phyloP scores from a whole-genome alignment of 1,140 invertebrate genomes.

The Eubasilissa regina region DNA sequence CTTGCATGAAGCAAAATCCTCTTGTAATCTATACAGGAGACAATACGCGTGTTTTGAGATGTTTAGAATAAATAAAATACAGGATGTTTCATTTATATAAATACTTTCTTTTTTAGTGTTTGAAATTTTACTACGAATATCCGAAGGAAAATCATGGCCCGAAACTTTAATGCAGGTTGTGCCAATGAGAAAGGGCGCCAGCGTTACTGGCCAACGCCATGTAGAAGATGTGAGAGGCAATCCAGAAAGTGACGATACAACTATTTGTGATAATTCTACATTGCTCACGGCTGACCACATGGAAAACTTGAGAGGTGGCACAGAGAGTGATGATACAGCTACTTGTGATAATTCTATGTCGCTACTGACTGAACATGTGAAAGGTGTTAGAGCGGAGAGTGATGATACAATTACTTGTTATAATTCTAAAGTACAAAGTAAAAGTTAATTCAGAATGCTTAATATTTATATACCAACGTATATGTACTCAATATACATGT shows the following conservation, averaged over 20 bases:
- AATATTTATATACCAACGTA: no score
- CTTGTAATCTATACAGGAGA: no score
- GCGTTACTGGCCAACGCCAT: slow-evolving; percentile 62
- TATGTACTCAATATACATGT: no score
- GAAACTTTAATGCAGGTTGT: slow-evolving; percentile 87
- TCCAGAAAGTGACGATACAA: background rate
- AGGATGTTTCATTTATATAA: background rate
- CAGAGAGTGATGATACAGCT: background rate
- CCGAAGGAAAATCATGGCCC: slow-evolving; percentile 87
- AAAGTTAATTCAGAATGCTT: background rate
- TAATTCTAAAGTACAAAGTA: slow-evolving; percentile 17
- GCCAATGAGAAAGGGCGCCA: slow-evolving; percentile 83
- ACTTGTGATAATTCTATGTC: background rate
- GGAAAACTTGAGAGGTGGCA: background rate
- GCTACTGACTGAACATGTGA: background rate
- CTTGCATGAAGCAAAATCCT: no score
- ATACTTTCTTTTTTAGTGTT: slow-evolving; percentile 82
- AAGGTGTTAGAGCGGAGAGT: background rate
- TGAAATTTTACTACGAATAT: slow-evolving; percentile 88
- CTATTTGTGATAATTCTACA: slow-evolving; percentile 1
- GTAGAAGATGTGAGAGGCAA: background rate
- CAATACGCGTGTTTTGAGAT: no score
- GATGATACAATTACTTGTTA: background rate
- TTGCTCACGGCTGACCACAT: background rate
- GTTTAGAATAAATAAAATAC: no score